These are phyloP conservation scores for Semicossyphus pulcher DNA, from an alignment of 2,113 vertebrate species.

Conservation along the genomic window DNA sequence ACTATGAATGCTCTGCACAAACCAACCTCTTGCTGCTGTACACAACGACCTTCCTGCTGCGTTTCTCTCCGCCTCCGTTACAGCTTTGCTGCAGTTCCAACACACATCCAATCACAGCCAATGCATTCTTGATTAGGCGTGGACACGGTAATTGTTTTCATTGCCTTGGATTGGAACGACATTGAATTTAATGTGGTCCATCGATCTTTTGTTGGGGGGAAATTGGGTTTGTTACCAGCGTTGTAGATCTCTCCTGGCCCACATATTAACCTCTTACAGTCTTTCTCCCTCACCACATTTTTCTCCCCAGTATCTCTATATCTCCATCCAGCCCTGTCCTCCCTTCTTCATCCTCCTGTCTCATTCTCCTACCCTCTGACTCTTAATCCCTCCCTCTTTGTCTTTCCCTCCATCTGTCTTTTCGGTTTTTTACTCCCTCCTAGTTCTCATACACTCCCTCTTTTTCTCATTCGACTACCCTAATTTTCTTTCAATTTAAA, in stretches of 20 bases:
- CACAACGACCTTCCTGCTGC: conserved; percentile 38
- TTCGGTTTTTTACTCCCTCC: no score
- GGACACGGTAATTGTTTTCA: conserved; percentile 75
- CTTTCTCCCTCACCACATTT: conserved; percentile 25
- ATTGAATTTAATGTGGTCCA: conserved; percentile 72
- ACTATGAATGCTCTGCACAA: conserved; percentile 4
- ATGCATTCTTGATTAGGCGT: conserved; percentile 69
- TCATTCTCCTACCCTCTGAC: not conserved
- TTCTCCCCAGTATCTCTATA: not conserved
- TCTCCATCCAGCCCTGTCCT: conserved; percentile 17
- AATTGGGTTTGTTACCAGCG: conserved; percentile 68
- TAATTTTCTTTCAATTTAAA: conserved; percentile 8
- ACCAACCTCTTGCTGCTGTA: conserved; percentile 16
- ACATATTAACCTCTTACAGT: conserved; percentile 41
- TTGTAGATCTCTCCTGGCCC: conserved; percentile 55
- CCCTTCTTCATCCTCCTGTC: not conserved
- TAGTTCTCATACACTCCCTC: no score
- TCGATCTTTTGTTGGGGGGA: conserved; percentile 73
- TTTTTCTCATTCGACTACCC: not conserved
- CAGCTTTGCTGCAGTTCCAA: conserved; percentile 45
- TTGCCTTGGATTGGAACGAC: conserved; percentile 67
- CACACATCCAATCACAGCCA: conserved; percentile 53
- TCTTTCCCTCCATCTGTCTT: not conserved
- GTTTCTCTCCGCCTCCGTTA: not conserved
- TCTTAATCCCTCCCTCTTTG: not conserved